Percentiles rank a stretch among this genome's conserved stretches.
These are phyloP conservation scores for Formica exsecta DNA, from an alignment of 1,140 invertebrate species.

Conservation along the genomic window DNA sequence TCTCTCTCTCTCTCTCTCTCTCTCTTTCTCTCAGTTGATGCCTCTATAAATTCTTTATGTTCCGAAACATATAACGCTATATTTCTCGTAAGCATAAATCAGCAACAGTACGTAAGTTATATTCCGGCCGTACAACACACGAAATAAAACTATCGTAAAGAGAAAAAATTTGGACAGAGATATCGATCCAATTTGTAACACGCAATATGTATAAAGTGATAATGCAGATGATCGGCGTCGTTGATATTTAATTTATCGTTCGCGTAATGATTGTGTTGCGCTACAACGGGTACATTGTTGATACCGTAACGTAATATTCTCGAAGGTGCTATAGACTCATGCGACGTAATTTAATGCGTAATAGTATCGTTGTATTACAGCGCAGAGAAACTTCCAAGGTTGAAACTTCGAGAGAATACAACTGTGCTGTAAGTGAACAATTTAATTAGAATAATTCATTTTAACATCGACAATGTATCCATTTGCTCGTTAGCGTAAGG, in stretches of 20 bases:
- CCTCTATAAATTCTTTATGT: conserved; percentile 50
- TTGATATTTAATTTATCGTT: conserved; percentile 13
- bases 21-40: conserved; percentile 7
- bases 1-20: no score
- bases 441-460: conserved; percentile 42
- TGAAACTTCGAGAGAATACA: conserved; percentile 22
- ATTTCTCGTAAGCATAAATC: conserved; percentile 35
- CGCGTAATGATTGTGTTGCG: neutral
- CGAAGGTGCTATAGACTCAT: conserved; percentile 2
- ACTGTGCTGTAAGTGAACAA: conserved; percentile 11
- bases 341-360: conserved; percentile 14
- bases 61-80: conserved; percentile 19
- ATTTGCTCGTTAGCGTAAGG: neutral
- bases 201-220: neutral
- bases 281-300: neutral
- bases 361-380: conserved; percentile 35
- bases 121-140: neutral
- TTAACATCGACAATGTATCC: neutral
- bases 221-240: neutral
- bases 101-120: conserved; percentile 39
- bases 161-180: neutral
- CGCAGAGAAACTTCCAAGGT: conserved; percentile 18
- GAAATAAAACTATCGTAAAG: conserved; percentile 13
- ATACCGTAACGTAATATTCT: conserved; percentile 16
- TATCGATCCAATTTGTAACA: conserved; percentile 36